Conservation (phyloP, 2,888 invertebrate genomes). For the Epsilonema sp. region DNA sequence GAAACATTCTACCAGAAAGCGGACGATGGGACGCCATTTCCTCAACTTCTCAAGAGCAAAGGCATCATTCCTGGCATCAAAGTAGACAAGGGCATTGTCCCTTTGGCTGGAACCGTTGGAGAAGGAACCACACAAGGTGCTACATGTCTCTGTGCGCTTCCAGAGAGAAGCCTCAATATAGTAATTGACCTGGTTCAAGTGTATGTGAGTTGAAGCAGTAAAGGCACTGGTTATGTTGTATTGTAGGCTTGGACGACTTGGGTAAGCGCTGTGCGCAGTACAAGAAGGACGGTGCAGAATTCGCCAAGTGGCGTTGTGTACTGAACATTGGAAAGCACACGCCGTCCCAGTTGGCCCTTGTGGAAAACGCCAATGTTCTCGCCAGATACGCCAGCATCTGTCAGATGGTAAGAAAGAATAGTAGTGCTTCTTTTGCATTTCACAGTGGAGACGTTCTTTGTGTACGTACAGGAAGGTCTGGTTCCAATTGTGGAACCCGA, state of each 20-base stretch:
- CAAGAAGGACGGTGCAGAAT: conserved; percentile 32
- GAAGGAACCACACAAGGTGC: conserved; percentile 94
- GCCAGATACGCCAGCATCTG: conserved; percentile 24
- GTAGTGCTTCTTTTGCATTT: too few species aligned
- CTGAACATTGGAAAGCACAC: conserved; percentile 30
- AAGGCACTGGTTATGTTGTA: background rate
- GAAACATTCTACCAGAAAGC: conserved; percentile 95
- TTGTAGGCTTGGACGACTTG: conserved; percentile 20
- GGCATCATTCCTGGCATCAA: conserved; percentile 91
- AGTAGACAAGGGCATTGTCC: conserved; percentile 82
- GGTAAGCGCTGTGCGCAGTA: conserved; percentile 29
- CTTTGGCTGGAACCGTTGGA: conserved; percentile 72
- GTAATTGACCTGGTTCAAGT: background rate
- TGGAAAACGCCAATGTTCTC: conserved; percentile 33
- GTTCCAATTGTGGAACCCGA: conserved; percentile 25
- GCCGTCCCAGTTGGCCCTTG: conserved; percentile 30
- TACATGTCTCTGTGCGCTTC: too few species aligned
- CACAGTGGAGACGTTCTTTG: too few species aligned
- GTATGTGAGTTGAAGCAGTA: too few species aligned
- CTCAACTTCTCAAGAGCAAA: conserved; percentile 58
- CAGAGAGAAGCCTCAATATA: conserved; percentile 19
- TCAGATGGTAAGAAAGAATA: too few species aligned
- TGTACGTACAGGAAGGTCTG: conserved; percentile 18
- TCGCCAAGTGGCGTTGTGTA: conserved; percentile 35
- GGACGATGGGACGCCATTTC: conserved; percentile 64